Percentiles rank a stretch among this genome's conserved stretches.
Evolutionary conservation across 2,888 invertebrate genomes (phyloP).

Genomic region (Selenia dentaria): DNA sequence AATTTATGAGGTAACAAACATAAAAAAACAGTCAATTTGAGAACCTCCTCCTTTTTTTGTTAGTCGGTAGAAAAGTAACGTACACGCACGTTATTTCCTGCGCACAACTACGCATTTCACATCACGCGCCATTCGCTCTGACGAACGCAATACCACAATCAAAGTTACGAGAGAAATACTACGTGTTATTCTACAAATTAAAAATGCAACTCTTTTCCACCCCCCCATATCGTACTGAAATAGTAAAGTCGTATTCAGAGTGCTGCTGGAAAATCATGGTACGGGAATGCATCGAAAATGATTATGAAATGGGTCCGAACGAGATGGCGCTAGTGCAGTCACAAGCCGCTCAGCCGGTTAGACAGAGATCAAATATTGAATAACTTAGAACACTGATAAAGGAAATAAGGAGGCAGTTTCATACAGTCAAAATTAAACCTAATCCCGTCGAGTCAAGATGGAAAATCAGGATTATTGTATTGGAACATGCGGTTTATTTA

Average conservation of each 20-base stretch:
- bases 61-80: too few species aligned
- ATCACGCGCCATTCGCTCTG: too few species aligned
- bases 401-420: constrained; percentile 47
- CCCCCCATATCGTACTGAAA: constrained; percentile 42
- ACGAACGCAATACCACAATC: too few species aligned
- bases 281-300: constrained; percentile 83
- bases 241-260: constrained; percentile 61
- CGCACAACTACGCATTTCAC: too few species aligned
- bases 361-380: constrained; percentile 85
- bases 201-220: constrained; percentile 23
- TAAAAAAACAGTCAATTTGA: too few species aligned
- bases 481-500: constrained; percentile 56
- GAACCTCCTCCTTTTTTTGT: too few species aligned
- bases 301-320: constrained; percentile 79
- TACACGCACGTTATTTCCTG: too few species aligned
- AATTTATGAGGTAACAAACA: too few species aligned
- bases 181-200: constrained; percentile 4
- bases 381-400: constrained; percentile 57
- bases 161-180: too few species aligned
- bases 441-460: constrained; percentile 52
- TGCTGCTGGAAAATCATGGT: constrained; percentile 80
- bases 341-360: constrained; percentile 75
- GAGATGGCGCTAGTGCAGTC: constrained; percentile 77
- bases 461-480: constrained; percentile 44
- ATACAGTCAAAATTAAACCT: constrained; percentile 54